Evolutionary conservation across 2,113 vertebrate genomes (phyloP).

Genomic region (Alosa alosa): DNA sequence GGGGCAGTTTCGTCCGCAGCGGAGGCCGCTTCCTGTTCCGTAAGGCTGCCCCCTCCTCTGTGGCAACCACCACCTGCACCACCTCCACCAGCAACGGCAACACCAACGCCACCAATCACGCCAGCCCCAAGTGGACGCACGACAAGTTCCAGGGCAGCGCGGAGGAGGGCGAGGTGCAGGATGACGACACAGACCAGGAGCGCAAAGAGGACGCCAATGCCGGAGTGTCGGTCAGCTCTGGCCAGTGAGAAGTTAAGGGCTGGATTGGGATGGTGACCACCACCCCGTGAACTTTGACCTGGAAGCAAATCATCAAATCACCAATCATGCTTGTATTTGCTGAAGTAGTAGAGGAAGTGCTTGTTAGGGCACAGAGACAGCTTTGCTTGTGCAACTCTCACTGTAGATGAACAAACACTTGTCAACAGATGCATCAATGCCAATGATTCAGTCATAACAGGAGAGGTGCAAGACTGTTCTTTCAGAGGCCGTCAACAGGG

Average conservation of each 20-base stretch:
- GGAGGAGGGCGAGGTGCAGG: slow-evolving; percentile 72
- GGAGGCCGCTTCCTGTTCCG: slow-evolving; percentile 89
- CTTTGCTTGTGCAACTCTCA: neutral
- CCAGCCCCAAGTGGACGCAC: slow-evolving; percentile 82
- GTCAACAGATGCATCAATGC: neutral
- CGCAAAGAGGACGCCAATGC: slow-evolving; percentile 74
- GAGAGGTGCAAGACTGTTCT: neutral
- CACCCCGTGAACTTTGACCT: neutral
- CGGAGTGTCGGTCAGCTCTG: slow-evolving; percentile 62
- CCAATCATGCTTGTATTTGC: slow-evolving; percentile 8
- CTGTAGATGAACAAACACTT: neutral
- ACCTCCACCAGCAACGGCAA: slow-evolving; percentile 45
- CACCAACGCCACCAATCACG: slow-evolving; percentile 60
- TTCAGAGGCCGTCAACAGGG: neutral
- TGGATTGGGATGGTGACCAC: neutral
- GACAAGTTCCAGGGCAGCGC: slow-evolving; percentile 88
- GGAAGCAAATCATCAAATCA: slow-evolving; percentile 7
- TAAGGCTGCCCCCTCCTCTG: slow-evolving; percentile 71
- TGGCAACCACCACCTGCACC: neutral
- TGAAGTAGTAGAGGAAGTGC: neutral
- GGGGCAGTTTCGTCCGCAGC: slow-evolving; percentile 76
- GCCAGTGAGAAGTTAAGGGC: slow-evolving; percentile 60
- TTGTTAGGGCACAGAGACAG: neutral
- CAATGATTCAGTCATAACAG: neutral
- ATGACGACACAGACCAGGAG: slow-evolving; percentile 78